Evolutionary conservation across 2,113 vertebrate species (phyloP).

Genomic region (Physeter macrocephalus): DNA sequence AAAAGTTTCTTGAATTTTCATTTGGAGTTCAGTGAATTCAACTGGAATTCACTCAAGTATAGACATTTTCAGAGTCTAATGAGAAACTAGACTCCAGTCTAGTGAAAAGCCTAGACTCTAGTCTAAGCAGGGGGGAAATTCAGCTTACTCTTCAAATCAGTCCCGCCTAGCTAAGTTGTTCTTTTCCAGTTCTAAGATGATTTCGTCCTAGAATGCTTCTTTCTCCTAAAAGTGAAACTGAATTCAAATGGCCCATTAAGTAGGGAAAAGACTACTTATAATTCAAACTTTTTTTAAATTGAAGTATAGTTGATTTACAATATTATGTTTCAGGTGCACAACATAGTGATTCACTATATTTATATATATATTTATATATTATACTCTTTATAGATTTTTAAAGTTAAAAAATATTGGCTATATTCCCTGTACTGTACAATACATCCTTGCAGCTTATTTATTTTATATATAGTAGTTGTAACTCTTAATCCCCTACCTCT

Average conservation of each 20-base stretch:
- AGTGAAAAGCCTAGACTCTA: not conserved
- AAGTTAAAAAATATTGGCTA: no score
- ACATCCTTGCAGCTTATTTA: no score
- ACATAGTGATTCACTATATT: no score
- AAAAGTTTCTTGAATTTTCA: not conserved
- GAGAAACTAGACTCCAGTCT: no score
- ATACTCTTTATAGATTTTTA: no score
- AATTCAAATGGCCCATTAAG: not conserved
- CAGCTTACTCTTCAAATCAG: not conserved
- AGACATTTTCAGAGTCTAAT: not conserved
- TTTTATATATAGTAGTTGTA: no score
- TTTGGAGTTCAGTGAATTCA: not conserved
- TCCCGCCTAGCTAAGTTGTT: not conserved
- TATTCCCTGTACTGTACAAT: no score
- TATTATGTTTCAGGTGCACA: no score
- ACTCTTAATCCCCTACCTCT: no score
- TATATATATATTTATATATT: no score
- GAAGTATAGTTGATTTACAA: no score
- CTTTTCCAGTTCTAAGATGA: not conserved
- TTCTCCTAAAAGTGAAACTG: not conserved
- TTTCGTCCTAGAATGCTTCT: not conserved
- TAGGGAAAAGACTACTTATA: not conserved
- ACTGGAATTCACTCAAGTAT: not conserved
- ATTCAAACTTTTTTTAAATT: no score
- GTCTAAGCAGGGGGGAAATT: not conserved